Evolutionary conservation across 2,113 vertebrate species (phyloP).

Genomic region (Trinectes maculatus): DNA sequence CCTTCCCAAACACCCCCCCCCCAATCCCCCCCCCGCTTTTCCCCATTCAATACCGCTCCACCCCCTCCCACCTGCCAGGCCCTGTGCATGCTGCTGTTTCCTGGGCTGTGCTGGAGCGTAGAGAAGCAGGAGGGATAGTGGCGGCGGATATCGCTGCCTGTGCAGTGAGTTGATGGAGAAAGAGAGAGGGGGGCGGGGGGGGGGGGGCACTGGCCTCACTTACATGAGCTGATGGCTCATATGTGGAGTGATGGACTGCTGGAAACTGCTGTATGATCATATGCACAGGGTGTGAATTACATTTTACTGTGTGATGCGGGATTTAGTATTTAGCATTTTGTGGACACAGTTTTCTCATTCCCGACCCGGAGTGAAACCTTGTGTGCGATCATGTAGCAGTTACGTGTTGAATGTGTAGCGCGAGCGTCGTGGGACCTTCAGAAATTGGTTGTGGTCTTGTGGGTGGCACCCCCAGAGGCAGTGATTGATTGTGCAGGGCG

Average conservation of each 20-base stretch:
- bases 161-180: constrained; percentile 61
- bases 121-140: constrained; percentile 54
- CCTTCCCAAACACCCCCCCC: constrained; percentile 78
- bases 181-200: constrained; percentile 34
- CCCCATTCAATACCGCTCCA: constrained; percentile 56
- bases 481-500: constrained; percentile 65
- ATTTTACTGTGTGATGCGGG: neutral
- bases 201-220: constrained; percentile 38
- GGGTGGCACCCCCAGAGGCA: constrained; percentile 51
- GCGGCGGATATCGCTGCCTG: constrained; percentile 40
- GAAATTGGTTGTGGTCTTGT: constrained; percentile 36
- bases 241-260: constrained; percentile 17
- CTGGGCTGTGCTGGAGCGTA: constrained; percentile 72
- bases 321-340: constrained; percentile 9
- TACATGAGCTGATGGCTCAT: constrained; percentile 38
- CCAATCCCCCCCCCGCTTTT: constrained; percentile 68
- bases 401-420: constrained; percentile 14
- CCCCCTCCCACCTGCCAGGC: constrained; percentile 50
- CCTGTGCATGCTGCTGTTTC: constrained; percentile 77
- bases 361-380: neutral
- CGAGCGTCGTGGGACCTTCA: constrained; percentile 30
- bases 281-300: constrained; percentile 4
- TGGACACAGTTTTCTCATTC: constrained; percentile 2
- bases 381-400: neutral
- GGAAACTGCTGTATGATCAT: constrained; percentile 12